Base-by-base conservation (phyloP, 1,140 invertebrate species). In the Drosophila seguyi region DNA sequence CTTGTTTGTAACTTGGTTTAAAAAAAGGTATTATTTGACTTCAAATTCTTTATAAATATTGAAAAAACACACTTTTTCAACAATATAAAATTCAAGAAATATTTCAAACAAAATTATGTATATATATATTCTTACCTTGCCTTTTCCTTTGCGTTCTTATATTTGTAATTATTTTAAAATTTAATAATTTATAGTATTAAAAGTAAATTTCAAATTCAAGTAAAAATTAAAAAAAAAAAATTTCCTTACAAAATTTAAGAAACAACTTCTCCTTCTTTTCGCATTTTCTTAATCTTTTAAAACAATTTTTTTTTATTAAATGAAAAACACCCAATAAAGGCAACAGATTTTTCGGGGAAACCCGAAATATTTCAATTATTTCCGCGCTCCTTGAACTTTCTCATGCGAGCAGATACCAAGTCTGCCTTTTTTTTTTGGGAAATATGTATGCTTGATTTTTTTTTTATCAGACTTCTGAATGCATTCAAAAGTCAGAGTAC, bases 401-500 rank as follows among this genome's bases (percentile, higher is more conserved):
- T 10, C 50, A 48, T 14, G 50, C 50, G 7, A 14, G 50, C 18
- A 31, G 27, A 52, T 31, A 52, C 6, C 48, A 16, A 47, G 22
- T 20, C 22, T 13, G 20, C 1, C 7, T 8, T 25, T 47, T 4
- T n/a, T 45, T 27, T 11, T n/a, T n/a, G n/a, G 4, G 18, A 42
- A 42, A 42, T 18, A 10, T 42, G 39, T 42, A 42, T 42, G 41
- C 44, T 27, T 2, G 39, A 58, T 13, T 57, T 58, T 44, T 36
- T 36, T 0, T 20, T 57, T 36, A 20, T 27, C 34, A 7, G 18
- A 10, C n/a, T 20, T 41, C 25, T 53, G 31, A 48, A 67, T 39
- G 42, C 44, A 65, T 53, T 61, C 58, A 52, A 38, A 38, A 55
- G 52, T n/a, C 34, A n/a, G 34, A n/a, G 4, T 10, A 36, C 20